Evolutionary conservation across 2,888 invertebrate species (phyloP), one percentile per base, ranked within the genome.

Genomic region (Crematogaster levior): DNA sequence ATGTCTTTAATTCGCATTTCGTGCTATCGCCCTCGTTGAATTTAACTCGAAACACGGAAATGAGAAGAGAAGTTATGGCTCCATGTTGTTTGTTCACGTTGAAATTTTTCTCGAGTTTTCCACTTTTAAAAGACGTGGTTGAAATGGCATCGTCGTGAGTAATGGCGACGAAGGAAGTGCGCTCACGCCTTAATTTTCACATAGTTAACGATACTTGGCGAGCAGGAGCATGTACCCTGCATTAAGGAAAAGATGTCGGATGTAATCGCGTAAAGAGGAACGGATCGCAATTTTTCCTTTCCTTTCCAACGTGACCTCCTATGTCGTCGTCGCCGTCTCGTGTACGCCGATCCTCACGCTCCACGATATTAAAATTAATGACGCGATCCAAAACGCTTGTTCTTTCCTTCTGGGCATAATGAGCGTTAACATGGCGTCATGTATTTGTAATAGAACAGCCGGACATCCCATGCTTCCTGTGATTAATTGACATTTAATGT

Each of bases 361-460:
- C 60, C 12, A 18, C 61, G 46, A 65, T 81, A 68, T 86, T 85
- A 85, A 88, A 86, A 82, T 81, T 85, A 82, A 83, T 85, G 77
- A 60, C 51, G 65, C 60, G 81, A 72, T 80, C 70, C 83, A 46
- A 65, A 77, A 60, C 51, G 61, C 79, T 75, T 56, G 40, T 43
- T 37, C 79, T 27, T n/a, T 40, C 56, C 30, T 82, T 66, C 27
- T 77, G 51, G 37, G 61, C 56, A 58, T 81, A 84, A 85, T 61
- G 53, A 81, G 34, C 75, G 70, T 48, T 66, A 24, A 56, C 37
- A 9, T 1, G 21, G 37, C 53, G 21, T n/a, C 48, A 24, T 46
- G 21, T 53, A 74, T 46, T 65, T 48, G 56, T 34, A 65, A 53
- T 43, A 51, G 7, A 66, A 51, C 51, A 65, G 24, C 30, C 21